Evolutionary conservation across 2,113 vertebrate species (phyloP), one percentile per base, ranked within the genome.

Genomic region (Spea multiplicata): DNA sequence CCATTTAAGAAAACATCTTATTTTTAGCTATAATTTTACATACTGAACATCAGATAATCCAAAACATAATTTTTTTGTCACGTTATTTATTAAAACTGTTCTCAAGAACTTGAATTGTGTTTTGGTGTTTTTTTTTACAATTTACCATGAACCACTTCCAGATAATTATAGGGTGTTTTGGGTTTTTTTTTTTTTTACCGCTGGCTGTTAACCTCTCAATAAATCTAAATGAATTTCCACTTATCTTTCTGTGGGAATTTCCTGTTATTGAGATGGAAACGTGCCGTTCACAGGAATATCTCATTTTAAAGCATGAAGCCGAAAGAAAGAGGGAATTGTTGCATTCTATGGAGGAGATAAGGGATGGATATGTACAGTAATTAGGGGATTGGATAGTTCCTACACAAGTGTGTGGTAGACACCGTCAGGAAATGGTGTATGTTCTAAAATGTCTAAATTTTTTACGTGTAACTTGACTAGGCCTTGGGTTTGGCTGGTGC

Each of bases 1-100:
- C 90, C 91, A 91, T 95, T 92, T 93, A 93, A 92, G 90, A 91
- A 91, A 85, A 88, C 89, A 86, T 91, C 88, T 90, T 94, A 93
- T 92, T 91, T 86, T 93, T 93, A 93, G 91, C 91, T 90, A 94
- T 94, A 92, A 91, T 93, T 94, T 95, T 94, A 89, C 94, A 91
- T 93, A 93, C 89, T 90, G 90, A 92, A 86, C 89, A 91, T 93
- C 84, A 91, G 92, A 90, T 93, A 93, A 93, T 93, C 91, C 92
- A 86, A 94, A 94, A 89, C 90, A 91, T 91, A 92, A 89, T 92
- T 93, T 93, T 93, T 92, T 94, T 92, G 93, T 90, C 90, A 92
- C 91, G 91, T 94, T 94, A 94, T 95, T 95, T 93, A 94, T 94
- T 93, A 95, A 95, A 95, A 95, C 93, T 91, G 91, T 93, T 93